phyloP scores from a whole-genome alignment of 2,797 vertebrate species.

The Micrastur ruficollis region DNA sequence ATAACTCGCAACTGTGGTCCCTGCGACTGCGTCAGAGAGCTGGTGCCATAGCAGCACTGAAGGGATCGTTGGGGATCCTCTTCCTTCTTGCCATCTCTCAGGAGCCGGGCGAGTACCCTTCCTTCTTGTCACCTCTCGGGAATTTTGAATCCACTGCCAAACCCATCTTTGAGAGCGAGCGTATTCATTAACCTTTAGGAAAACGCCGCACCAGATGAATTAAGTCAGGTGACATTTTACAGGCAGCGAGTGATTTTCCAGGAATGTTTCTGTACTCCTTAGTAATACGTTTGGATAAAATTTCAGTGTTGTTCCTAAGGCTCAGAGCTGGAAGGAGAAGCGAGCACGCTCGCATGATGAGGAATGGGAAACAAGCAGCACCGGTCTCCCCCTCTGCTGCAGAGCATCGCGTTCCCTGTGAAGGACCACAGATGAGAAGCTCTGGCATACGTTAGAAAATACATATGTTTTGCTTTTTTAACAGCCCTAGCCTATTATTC shows the following conservation, averaged over 20 bases:
- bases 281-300: not conserved
- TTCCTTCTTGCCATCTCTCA: not conserved
- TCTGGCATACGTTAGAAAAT: not conserved
- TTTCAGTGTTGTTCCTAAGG: not conserved
- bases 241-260: conserved; percentile 13
- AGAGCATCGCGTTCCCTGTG: not conserved
- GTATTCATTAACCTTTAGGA: conserved; percentile 32
- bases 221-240: conserved; percentile 38
- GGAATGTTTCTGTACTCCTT: not conserved
- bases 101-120: not conserved
- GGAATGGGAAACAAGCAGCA: not conserved
- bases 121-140: not conserved
- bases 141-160: not conserved
- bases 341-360: not conserved
- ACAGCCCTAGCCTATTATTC: not conserved
- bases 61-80: not conserved
- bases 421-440: not conserved
- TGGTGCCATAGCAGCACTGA: rapidly evolving
- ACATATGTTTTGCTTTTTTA: not conserved
- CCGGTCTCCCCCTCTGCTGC: not conserved
- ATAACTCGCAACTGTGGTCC: rapidly evolving
- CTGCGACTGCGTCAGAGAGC: rapidly evolving
- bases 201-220: conserved; percentile 2
- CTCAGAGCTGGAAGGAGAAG: conserved; percentile 9
- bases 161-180: not conserved